Base-by-base conservation (phyloP, 2,113 vertebrate species). In the Pseudopodoces humilis region DNA sequence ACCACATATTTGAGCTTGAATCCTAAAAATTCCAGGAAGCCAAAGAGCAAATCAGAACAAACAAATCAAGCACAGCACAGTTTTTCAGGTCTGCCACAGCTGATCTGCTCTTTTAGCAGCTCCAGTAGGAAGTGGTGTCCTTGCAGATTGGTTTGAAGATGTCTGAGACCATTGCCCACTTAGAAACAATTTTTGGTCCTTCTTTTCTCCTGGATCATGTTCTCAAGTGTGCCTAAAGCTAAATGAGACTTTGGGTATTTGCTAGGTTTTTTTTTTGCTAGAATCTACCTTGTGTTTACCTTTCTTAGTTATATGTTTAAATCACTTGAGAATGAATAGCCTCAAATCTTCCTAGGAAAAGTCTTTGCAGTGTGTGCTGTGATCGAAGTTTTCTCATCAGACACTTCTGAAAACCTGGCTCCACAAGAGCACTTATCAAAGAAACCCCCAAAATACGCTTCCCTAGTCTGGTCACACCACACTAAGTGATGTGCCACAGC, bases 11-110 rank as follows among this genome's bases (percentile, higher is more conserved):
- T 92, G 47, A 90, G 64, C 41, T 81, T 50, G 10, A 75, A 80
- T 56, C 93, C 81, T 39, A 63, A 82, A 96, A 97, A 96, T 95
- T 94, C 85, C 87, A 94, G 76, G 49, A 97, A 96, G 94, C 44
- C 63, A 88, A 88, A 95, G 93, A 56, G 60, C 71, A 94, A 86
- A 60, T 21, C 37, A 39, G 69, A 94, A 13, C 83, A 96, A 96
- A 92, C 41, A 92, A 30, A 74, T 60, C 71, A 71, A 59, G n/a
- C 23, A 15, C 64, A 71, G 59, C n/a, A 46, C 14, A 56, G 41
- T 55, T 88, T 81, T 70, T 52, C 63, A 92, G 59, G 44, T 28
- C 28, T 90, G 55, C n/a, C 75, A 70, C 20, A 1, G 4, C 33
- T 59, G 56, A 25, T 17, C 21, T 77, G 47, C 55, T 80, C 63